Conservation (phyloP, 1,140 invertebrate species). For the Diorhabda carinulata region DNA sequence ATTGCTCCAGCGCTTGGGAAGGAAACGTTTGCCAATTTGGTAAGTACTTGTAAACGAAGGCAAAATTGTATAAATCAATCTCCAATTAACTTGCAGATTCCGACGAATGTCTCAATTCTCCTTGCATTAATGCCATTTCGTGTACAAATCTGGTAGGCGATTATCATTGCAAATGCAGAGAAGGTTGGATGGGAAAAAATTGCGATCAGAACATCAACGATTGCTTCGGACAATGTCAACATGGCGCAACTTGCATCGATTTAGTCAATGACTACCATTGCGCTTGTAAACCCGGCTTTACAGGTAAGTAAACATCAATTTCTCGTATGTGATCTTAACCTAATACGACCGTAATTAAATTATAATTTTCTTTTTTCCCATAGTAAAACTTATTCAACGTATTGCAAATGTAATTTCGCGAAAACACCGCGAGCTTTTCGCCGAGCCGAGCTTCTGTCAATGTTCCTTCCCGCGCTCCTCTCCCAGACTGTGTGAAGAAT, state of each 20-base stretch:
- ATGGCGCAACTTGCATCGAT: slow-evolving; percentile 83
- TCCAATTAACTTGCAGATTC: slow-evolving; percentile 54
- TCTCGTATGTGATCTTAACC: neutral
- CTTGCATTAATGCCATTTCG: slow-evolving; percentile 77
- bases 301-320: slow-evolving; percentile 52
- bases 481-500: too few relatives aligned
- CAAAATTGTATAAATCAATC: neutral
- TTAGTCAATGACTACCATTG: slow-evolving; percentile 79
- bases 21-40: slow-evolving; percentile 75
- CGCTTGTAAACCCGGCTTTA: slow-evolving; percentile 75
- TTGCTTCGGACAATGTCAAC: slow-evolving; percentile 81
- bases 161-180: slow-evolving; percentile 74
- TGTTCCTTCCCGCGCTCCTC: too few relatives aligned
- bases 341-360: too few relatives aligned
- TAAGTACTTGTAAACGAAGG: slow-evolving; percentile 34
- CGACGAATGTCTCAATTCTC: slow-evolving; percentile 58
- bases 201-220: slow-evolving; percentile 87
- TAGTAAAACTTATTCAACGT: too few relatives aligned
- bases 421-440: too few relatives aligned
- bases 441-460: too few relatives aligned
- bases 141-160: slow-evolving; percentile 79
- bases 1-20: slow-evolving; percentile 77
- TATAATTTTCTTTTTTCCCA: too few relatives aligned
- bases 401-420: too few relatives aligned
- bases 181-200: slow-evolving; percentile 83